These are phyloP conservation scores for Pan paniscus DNA, from an alignment of 2,113 vertebrate species.

Conservation along the genomic window DNA sequence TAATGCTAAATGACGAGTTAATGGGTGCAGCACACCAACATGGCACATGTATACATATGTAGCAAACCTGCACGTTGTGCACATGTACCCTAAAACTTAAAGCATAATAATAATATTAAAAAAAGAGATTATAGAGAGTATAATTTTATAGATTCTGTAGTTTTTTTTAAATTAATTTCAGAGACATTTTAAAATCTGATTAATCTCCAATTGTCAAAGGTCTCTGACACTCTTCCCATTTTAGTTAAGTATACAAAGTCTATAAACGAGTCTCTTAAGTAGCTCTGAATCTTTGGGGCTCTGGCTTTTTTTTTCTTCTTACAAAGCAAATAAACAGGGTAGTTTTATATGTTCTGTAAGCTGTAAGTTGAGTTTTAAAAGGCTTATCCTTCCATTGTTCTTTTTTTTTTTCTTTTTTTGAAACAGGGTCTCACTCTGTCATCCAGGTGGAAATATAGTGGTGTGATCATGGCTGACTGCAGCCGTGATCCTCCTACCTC, in stretches of 20 bases:
- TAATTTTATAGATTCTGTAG: not conserved
- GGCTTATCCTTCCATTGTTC: not conserved
- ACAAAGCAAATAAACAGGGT: not conserved
- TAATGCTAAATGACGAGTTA: no score
- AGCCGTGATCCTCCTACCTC: not conserved
- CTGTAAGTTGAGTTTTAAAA: not conserved
- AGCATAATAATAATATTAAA: no score
- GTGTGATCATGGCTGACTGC: not conserved
- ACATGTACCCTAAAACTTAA: no score
- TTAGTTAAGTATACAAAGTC: not conserved
- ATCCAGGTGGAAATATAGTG: not conserved
- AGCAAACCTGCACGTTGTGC: no score
- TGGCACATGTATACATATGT: no score
- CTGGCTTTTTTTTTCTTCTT: not conserved
- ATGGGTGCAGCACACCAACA: no score
- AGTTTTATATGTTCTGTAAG: not conserved
- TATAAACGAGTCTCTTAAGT: not conserved
- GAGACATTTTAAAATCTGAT: not conserved
- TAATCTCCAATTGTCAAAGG: not conserved
- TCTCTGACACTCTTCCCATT: not conserved
- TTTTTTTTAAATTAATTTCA: constrained; percentile 35
- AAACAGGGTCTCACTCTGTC: not conserved
- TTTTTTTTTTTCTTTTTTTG: not conserved
- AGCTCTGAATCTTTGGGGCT: not conserved
- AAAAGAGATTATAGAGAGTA: not conserved